Evolutionary conservation across 2,888 invertebrate species (phyloP), one percentile per base, ranked within the genome.

Genomic region (Torymus auratus): DNA sequence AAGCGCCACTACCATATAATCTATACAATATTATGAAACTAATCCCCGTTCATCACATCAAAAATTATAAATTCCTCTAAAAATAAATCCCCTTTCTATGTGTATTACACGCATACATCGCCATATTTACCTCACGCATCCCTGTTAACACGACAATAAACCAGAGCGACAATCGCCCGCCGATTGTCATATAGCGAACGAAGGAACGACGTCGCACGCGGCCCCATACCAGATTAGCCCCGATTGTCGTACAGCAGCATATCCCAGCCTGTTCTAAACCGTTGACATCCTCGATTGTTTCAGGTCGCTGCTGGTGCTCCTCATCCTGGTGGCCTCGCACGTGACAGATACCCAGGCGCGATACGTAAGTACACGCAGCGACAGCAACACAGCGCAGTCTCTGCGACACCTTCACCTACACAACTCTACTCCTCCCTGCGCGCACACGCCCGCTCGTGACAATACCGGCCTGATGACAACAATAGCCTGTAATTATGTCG

Each of bases 251-350:
- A 41, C 41, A 41, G 12, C 72, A n/a, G n/a, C n/a, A n/a, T n/a
- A 53, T 13, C 28, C 58, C 14, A 69, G 20, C 58, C 41, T 7
- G 41, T 41, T 1, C 41, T 64, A 56, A 76, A 70, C 65, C 65
- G 20, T 62, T 53, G 50, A 52, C 69, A 62, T 83, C 50, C 56
- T 62, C 50, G 87, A 88, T 88, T 88, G 85, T 94, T 94, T 61
- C 93, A 94, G 94, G 92, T 93, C 93, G 91, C 92, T 93, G 91
- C 92, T 93, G 91, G 92, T 94, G 88, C 89, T 94, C 89, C 89
- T 92, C 87, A 92, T 93, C 88, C 91, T 94, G 86, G 90, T 93
- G 86, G 91, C 93, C 84, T 90, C 92, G 88, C 91, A 92, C 85
- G 89, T 93, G 87, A 91, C 92, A 84, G 91, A 91, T 84, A 92